phyloP scores from a whole-genome alignment of 2,888 invertebrate genomes.

The Polydrusus pterygomalis region DNA sequence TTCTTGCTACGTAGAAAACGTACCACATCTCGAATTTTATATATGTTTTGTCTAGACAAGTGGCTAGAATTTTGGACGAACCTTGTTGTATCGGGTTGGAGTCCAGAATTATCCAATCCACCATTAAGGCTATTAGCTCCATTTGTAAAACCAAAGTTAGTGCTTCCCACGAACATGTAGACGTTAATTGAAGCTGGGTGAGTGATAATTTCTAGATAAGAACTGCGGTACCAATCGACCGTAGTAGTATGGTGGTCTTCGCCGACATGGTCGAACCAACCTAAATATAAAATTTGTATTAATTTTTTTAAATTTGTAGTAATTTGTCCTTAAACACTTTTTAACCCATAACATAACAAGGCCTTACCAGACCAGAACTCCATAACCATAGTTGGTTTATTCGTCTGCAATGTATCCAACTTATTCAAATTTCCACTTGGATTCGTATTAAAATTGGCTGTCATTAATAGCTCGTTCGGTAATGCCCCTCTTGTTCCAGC shows the following conservation, averaged over 20 bases:
- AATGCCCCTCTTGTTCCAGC: conserved; percentile 57
- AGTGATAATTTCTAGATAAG: conserved; percentile 63
- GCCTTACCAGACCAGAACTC: conserved; percentile 76
- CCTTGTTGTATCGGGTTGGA: conserved; percentile 48
- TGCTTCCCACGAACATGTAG: conserved; percentile 95
- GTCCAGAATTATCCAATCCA: conserved; percentile 48
- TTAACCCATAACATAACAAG: too few relatives aligned
- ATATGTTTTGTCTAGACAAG: too few relatives aligned
- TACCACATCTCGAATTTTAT: too few relatives aligned
- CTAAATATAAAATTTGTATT: conserved; percentile 58
- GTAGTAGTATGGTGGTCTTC: conserved; percentile 61
- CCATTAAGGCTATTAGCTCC: conserved; percentile 38
- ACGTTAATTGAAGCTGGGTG: conserved; percentile 81
- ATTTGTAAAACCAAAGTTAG: conserved; percentile 82
- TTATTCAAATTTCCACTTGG: conserved; percentile 67
- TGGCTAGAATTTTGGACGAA: too few relatives aligned
- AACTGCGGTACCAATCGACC: conserved; percentile 25
- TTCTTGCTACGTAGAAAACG: too few relatives aligned
- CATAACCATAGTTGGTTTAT: conserved; percentile 75
- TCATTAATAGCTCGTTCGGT: conserved; percentile 67
- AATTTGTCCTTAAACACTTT: too few relatives aligned
- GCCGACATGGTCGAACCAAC: conserved; percentile 79
- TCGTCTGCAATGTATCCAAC: conserved; percentile 71
- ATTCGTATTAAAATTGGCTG: conserved; percentile 73
- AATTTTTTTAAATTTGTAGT: too few relatives aligned